Evolutionary conservation across 2,797 vertebrate species (phyloP).

Genomic region (Borostomias antarcticus): DNA sequence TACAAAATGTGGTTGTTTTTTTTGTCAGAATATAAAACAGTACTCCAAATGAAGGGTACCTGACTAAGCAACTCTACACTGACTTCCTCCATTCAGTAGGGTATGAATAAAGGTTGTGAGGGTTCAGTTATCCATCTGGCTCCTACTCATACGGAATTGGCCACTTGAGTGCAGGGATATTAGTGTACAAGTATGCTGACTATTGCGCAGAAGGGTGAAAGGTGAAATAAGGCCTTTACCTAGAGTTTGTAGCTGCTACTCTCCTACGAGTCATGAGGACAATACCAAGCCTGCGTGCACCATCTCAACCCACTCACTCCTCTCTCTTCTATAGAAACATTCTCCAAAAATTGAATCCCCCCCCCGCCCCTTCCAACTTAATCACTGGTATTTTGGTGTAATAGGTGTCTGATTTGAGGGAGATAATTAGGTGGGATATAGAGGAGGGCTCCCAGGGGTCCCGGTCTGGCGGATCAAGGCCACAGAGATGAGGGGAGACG

Average conservation of each 20-base stretch:
- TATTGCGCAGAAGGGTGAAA: no score
- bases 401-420: conserved; percentile 74
- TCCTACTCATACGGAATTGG: no score
- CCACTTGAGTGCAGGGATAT: no score
- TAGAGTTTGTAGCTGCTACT: not conserved
- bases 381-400: conserved; percentile 79
- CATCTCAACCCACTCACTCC: conserved; percentile 47
- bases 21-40: not conserved
- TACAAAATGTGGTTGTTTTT: not conserved
- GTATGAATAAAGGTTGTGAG: not conserved
- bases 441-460: conserved; percentile 75
- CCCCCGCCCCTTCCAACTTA: conserved; percentile 69
- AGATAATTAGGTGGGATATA: conserved; percentile 83
- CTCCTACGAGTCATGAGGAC: not conserved
- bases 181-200: no score
- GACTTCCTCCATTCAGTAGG: not conserved
- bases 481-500: conserved; percentile 83
- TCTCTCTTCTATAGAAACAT: conserved; percentile 38
- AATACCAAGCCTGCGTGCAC: conserved; percentile 43
- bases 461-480: conserved; percentile 70
- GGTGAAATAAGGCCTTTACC: no score
- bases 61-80: not conserved
- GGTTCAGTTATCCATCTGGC: not conserved
- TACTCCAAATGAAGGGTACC: not conserved
- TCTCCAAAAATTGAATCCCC: conserved; percentile 63